phyloP scores from a whole-genome alignment of 2,113 vertebrate genomes.

The Terrapene triunguis region DNA sequence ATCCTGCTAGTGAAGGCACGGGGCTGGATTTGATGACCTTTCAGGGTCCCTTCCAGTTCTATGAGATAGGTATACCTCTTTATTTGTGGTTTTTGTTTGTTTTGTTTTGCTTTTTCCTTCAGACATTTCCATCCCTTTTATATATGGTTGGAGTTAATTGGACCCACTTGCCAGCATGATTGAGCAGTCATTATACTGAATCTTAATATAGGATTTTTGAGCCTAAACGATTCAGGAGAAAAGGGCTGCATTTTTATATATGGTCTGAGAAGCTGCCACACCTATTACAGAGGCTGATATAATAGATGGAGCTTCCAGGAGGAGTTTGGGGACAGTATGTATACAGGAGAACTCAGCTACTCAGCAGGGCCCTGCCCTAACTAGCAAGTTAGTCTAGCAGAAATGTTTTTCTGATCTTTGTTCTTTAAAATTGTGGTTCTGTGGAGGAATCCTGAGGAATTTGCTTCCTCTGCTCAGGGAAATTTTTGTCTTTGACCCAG shows the following conservation, averaged over 20 bases:
- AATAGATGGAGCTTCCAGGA: neutral
- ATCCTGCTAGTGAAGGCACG: too few relatives aligned
- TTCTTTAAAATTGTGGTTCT: neutral
- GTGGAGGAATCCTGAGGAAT: neutral
- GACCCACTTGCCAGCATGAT: neutral
- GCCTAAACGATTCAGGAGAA: neutral
- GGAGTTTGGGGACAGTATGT: neutral
- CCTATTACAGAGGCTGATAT: neutral
- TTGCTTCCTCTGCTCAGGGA: neutral
- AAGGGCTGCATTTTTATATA: neutral
- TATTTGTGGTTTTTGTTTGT: neutral
- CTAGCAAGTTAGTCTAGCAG: neutral
- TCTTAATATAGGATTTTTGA: neutral
- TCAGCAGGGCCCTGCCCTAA: neutral
- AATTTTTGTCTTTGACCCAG: neutral
- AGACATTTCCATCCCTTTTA: neutral
- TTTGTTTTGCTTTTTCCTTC: neutral
- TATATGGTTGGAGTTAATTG: neutral
- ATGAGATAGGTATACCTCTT: too few relatives aligned
- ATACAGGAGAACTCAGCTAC: neutral
- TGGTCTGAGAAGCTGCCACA: neutral
- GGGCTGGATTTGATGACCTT: too few relatives aligned
- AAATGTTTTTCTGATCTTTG: neutral
- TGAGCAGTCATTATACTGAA: neutral
- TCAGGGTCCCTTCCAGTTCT: too few relatives aligned